These are phyloP conservation scores for Brotula barbata DNA, from an alignment of 2,797 vertebrate genomes.

Conservation along the genomic window DNA sequence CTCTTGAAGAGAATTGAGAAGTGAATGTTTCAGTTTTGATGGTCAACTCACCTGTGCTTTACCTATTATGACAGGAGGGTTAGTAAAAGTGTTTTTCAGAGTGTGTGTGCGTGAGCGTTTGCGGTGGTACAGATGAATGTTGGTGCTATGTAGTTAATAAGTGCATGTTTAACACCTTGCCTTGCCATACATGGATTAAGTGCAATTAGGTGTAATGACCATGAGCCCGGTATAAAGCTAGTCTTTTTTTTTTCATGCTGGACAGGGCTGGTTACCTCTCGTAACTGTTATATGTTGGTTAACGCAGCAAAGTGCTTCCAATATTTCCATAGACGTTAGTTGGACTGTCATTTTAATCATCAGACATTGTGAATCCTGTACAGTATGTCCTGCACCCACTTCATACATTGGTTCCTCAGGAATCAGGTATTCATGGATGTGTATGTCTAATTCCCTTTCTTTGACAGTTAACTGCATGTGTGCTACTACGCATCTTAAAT, in stretches of 20 bases:
- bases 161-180: slow-evolving; percentile 51
- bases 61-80: slow-evolving; percentile 5
- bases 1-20: slow-evolving; percentile 2
- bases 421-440: slow-evolving; percentile 36
- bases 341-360: slow-evolving; percentile 8
- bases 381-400: slow-evolving; percentile 24
- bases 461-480: slow-evolving; percentile 62
- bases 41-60: slow-evolving; percentile 26
- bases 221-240: slow-evolving; percentile 42
- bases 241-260: slow-evolving; percentile 26
- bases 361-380: slow-evolving; percentile 8
- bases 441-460: slow-evolving; percentile 29
- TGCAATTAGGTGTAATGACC: slow-evolving; percentile 65
- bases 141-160: slow-evolving; percentile 43
- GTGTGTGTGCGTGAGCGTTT: slow-evolving; percentile 37
- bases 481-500: slow-evolving; percentile 50
- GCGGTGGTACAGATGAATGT: slow-evolving; percentile 57
- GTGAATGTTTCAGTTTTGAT: slow-evolving; percentile 16
- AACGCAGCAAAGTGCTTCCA: slow-evolving; percentile 66
- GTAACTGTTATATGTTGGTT: slow-evolving; percentile 25
- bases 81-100: slow-evolving; percentile 24
- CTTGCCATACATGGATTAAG: slow-evolving; percentile 57
- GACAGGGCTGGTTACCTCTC: slow-evolving; percentile 8
- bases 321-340: slow-evolving; percentile 16
- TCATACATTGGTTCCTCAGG: slow-evolving; percentile 17